Evolutionary conservation across 2,113 vertebrate genomes (phyloP).

Genomic region (Acrocephalus kingi): DNA sequence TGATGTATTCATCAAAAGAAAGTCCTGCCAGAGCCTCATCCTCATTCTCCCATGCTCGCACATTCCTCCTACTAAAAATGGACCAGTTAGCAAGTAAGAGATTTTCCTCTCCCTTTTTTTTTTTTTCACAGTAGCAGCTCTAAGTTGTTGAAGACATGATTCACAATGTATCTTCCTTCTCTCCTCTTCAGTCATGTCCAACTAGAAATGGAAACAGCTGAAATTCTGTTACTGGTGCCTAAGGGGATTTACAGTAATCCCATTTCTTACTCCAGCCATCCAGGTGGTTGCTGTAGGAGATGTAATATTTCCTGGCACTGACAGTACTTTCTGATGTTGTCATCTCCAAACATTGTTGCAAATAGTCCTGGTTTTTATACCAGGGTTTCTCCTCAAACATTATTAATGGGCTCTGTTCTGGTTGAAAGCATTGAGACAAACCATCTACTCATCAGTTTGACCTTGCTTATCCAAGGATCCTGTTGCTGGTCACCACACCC

Average conservation of each 20-base stretch:
- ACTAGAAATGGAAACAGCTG: neutral
- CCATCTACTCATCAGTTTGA: neutral
- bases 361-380: neutral
- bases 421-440: neutral
- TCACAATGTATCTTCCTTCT: neutral
- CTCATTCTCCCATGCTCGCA: neutral
- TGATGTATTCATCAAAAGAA: neutral
- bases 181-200: neutral
- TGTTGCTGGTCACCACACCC: neutral
- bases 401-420: neutral
- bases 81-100: neutral
- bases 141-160: neutral
- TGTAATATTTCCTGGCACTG: neutral
- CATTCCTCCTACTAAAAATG: neutral
- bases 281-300: neutral
- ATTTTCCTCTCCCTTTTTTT: rapidly evolving
- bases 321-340: neutral
- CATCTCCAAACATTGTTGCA: neutral
- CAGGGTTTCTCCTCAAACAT: neutral
- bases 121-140: neutral
- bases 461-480: neutral
- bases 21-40: neutral
- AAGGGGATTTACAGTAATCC: neutral
- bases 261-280: neutral
- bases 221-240: neutral